Base-by-base conservation (phyloP, 2,113 vertebrate species). In the Helogale parvula region DNA sequence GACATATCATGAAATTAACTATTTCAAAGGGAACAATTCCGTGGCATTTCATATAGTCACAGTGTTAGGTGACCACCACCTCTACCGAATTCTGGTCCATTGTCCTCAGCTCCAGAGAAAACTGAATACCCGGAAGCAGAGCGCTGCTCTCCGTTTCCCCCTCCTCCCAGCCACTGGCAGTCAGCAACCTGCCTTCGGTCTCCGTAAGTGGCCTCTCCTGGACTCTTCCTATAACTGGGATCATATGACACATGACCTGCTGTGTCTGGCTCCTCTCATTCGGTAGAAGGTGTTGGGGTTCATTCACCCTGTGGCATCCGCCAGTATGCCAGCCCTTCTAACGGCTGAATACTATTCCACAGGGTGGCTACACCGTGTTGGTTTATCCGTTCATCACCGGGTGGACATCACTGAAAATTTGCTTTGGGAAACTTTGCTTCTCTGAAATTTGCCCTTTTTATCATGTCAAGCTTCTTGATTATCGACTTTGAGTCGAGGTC, bases 281-380 rank as follows among this genome's bases (percentile, higher is more conserved):
- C 6, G 12, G 60, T 66, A 74, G 13, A 57, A 41, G 5, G 12
- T 52, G 25, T 13, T 31, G 25, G 45, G 57, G n/a, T 14, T 65
- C n/a, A 35, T 21, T 74, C 57, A 54, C 0, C 0, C 1, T 1
- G 52, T 4, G 38, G 77, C 15, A 3, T 3, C 31, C 7, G 25
- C 13, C 60, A 65, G 50, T 9, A 21, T 25, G 50, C 3, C 35
- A 21, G 66, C 54, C 35, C 33, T 60, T 31, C 81, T 10, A 8
- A 16, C 10, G n/a, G 41, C 74, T 82, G n/a, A 65, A 17, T 9
- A 74, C 50, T n/a, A 68, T 35, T 68, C 60, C 35, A 33, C 1
- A 0, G 35, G 29, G 7, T 3, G 12, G 33, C 12, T 25, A 12
- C 1, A 7, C 15, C 74, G 23, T 35, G 38, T n/a, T n/a, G 57